Evolutionary conservation across 2,797 vertebrate species (phyloP).

Genomic region (Trichosurus vulpecula): DNA sequence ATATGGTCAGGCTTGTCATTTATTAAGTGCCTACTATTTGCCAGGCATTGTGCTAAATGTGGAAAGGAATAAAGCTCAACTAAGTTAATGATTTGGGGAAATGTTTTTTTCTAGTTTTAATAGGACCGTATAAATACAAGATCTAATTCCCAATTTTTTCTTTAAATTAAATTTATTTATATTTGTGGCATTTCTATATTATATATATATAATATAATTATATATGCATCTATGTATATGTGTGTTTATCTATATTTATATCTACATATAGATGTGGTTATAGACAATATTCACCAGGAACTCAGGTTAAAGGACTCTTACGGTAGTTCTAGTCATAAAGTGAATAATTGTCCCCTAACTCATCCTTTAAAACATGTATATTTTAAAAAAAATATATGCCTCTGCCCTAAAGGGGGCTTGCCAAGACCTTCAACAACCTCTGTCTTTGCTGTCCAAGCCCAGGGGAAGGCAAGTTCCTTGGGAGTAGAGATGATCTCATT

Average conservation of each 20-base stretch:
- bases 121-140: conserved; percentile 14
- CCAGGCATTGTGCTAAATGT: neutral
- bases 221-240: neutral
- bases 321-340: conserved; percentile 8
- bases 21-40: neutral
- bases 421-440: too few relatives aligned
- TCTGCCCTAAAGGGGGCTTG: too few relatives aligned
- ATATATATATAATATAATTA: neutral
- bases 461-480: too few relatives aligned
- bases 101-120: conserved; percentile 26
- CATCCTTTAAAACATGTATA: neutral
- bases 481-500: too few relatives aligned
- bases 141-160: conserved; percentile 3
- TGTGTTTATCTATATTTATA: neutral
- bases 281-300: neutral
- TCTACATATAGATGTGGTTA: neutral
- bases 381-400: too few relatives aligned
- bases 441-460: too few relatives aligned
- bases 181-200: neutral
- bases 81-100: neutral
- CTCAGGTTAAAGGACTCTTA: neutral
- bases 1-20: neutral
- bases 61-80: neutral
- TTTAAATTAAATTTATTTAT: neutral
- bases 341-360: neutral